phyloP scores from a whole-genome alignment of 1,140 invertebrate genomes.

The Uloborus diversus region DNA sequence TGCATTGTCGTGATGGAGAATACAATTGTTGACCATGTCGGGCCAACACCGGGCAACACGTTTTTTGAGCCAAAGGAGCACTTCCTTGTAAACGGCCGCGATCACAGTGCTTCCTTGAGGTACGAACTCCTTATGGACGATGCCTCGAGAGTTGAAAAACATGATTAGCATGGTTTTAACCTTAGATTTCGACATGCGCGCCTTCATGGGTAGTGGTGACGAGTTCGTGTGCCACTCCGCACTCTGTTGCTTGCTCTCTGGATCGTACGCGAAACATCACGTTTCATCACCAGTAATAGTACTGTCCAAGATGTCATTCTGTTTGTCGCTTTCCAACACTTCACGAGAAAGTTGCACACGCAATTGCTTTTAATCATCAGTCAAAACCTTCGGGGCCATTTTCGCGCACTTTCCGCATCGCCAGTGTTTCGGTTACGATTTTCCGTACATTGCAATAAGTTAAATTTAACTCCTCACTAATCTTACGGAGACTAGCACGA shows the following conservation, averaged over 20 bases:
- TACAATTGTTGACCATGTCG: neutral
- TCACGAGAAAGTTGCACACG: too few species aligned
- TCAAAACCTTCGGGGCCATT: too few species aligned
- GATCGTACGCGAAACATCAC: neutral
- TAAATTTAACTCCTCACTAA: too few species aligned
- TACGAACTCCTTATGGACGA: neutral
- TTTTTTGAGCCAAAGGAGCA: neutral
- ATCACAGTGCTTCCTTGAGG: neutral
- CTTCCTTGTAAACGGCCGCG: neutral
- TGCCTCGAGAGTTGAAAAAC: neutral
- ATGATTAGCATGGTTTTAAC: neutral
- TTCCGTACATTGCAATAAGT: too few species aligned
- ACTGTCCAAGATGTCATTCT: too few species aligned
- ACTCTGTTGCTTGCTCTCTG: neutral
- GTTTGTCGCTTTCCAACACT: too few species aligned
- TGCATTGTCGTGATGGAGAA: neutral
- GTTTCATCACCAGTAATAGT: slow-evolving; percentile 9
- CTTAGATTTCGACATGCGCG: neutral
- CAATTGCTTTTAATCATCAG: too few species aligned
- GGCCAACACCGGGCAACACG: neutral
- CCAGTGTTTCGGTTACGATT: too few species aligned
- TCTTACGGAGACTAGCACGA: too few species aligned
- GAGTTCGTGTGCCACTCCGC: neutral
- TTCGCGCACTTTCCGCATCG: too few species aligned
- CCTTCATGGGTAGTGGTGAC: neutral